phyloP scores from a whole-genome alignment of 2,888 invertebrate species.

The Resseliella maxima region DNA sequence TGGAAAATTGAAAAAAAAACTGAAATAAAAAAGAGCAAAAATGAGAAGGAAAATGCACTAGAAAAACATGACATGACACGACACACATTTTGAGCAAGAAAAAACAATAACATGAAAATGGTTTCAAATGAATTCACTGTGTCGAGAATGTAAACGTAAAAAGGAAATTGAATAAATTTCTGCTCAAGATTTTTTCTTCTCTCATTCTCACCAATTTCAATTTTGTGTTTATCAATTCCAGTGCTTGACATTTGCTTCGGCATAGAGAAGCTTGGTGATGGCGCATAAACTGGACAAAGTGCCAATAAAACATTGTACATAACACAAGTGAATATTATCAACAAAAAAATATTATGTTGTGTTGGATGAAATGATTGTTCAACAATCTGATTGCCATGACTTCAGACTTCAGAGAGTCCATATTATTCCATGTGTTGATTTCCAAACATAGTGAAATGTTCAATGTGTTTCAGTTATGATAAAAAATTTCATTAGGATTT shows the following conservation, averaged over 20 bases:
- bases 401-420: too few species aligned
- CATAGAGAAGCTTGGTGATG: not conserved
- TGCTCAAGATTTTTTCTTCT: not conserved
- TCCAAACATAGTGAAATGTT: not conserved
- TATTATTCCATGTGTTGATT: not conserved
- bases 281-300: constrained; percentile 46
- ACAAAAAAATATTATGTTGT: not conserved
- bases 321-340: not conserved
- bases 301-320: constrained; percentile 49
- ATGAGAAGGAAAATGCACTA: constrained; percentile 32
- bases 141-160: constrained; percentile 46
- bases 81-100: not conserved
- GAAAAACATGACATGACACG: not conserved
- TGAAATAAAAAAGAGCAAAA: too few species aligned
- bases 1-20: constrained; percentile 35
- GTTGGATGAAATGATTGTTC: not conserved
- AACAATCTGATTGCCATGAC: not conserved
- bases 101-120: not conserved
- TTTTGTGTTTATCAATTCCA: not conserved
- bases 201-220: not conserved
- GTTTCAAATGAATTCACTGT: not conserved
- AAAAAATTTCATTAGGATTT: constrained; percentile 54
- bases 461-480: constrained; percentile 54
- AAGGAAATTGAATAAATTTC: constrained; percentile 53
- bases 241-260: not conserved